A percentile compares a stretch with the other conserved stretches of the same genome.
These are phyloP conservation scores for Corythaeola cristata DNA, from an alignment of 2,113 vertebrate genomes.

Conservation along the genomic window DNA sequence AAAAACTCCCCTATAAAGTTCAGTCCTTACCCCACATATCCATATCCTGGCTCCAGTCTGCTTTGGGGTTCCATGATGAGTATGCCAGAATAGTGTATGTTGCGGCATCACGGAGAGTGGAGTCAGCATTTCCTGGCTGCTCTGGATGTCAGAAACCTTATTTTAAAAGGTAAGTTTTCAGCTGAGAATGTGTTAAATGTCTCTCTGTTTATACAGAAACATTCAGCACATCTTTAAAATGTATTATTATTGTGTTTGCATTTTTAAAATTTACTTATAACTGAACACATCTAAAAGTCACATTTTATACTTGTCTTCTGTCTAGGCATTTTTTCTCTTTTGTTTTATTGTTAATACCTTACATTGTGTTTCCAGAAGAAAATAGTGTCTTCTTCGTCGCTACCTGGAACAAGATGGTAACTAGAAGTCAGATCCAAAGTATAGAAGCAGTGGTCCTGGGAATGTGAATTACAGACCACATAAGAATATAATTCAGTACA, in stretches of 20 bases:
- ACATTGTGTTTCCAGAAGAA: background rate
- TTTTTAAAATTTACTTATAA: constrained; percentile 7
- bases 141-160: constrained; percentile 76
- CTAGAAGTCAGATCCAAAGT: background rate
- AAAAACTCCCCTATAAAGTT: background rate
- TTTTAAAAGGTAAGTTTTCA: constrained; percentile 72
- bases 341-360: background rate
- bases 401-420: background rate
- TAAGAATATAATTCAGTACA: background rate
- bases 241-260: background rate
- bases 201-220: background rate
- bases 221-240: background rate
- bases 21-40: constrained; percentile 55
- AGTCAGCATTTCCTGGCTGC: constrained; percentile 77
- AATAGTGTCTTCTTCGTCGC: background rate
- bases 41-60: constrained; percentile 71
- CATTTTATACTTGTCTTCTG: background rate
- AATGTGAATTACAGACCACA: background rate
- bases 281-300: background rate
- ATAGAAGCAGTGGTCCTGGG: background rate
- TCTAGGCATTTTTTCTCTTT: background rate
- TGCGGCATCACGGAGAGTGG: constrained; percentile 71
- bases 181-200: constrained; percentile 18
- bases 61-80: constrained; percentile 66
- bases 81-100: constrained; percentile 48